Evolutionary conservation across 2,113 vertebrate species (phyloP).

Genomic region (Nycticorax nycticorax): DNA sequence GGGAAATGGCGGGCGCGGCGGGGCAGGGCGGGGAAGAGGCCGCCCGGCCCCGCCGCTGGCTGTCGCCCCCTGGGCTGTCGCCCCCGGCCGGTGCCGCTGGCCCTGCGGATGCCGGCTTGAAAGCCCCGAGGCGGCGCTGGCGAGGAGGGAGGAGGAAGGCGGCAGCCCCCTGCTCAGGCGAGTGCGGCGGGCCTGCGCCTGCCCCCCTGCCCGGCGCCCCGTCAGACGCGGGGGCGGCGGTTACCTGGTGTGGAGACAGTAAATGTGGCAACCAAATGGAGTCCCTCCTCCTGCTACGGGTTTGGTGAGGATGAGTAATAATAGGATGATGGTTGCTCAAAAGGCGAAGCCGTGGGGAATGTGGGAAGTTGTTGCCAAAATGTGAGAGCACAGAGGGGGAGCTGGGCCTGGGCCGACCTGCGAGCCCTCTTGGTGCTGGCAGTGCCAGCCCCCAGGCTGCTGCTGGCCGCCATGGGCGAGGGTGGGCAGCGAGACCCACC

Average conservation of each 20-base stretch:
- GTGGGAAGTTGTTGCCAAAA: not conserved
- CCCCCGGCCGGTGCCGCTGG: no score
- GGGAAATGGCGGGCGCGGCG: fast-evolving
- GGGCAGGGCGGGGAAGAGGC: not conserved
- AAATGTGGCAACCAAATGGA: fast-evolving
- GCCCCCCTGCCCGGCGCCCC: fast-evolving
- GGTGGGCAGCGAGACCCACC: not conserved
- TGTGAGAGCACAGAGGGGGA: fast-evolving
- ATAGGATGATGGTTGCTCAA: not conserved
- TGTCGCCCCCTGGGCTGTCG: not conserved
- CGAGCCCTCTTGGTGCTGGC: fast-evolving
- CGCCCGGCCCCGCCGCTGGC: not conserved
- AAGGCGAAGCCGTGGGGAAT: fast-evolving
- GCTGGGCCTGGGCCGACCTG: not conserved
- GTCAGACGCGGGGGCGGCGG: fast-evolving
- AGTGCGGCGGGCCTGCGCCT: not conserved
- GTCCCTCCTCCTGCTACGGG: fast-evolving
- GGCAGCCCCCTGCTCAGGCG: not conserved
- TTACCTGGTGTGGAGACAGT: fast-evolving
- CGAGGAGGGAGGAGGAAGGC: not conserved
- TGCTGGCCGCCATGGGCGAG: fast-evolving
- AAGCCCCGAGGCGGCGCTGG: not conserved
- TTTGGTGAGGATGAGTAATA: fast-evolving
- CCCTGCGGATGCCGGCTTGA: not conserved
- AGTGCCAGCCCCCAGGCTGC: not conserved